These are phyloP conservation scores for Nephrocerus scutellatus DNA, from an alignment of 2,888 invertebrate species.

Conservation along the genomic window DNA sequence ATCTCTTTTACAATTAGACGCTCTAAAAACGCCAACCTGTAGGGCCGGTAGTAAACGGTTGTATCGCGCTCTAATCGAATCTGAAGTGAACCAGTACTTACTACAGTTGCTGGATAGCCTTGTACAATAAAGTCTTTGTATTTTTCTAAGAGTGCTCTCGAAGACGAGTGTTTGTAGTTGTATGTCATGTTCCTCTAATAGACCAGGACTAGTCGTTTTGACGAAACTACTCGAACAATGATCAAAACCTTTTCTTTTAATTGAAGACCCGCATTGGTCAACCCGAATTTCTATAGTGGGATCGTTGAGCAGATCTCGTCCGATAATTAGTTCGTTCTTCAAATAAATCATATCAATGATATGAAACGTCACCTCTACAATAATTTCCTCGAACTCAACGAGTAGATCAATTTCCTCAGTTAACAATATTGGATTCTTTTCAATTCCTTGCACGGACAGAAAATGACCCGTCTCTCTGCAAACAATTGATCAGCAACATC, in stretches of 20 bases:
- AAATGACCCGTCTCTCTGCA: no score
- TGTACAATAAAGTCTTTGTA: no score
- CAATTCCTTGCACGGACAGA: no score
- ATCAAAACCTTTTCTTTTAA: constrained; percentile 7
- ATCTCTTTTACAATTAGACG: constrained; percentile 12
- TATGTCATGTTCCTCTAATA: no score
- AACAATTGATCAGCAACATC: constrained; percentile 10
- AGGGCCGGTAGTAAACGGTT: constrained; percentile 12
- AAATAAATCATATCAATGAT: background rate
- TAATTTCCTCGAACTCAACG: constrained; percentile 7
- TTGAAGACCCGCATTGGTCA: constrained; percentile 2
- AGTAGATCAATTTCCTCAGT: background rate
- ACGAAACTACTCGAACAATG: background rate
- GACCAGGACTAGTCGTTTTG: background rate
- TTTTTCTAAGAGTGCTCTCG: no score
- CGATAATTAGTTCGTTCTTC: no score
- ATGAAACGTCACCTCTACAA: constrained; percentile 3
- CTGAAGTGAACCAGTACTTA: constrained; percentile 5
- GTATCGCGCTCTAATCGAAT: constrained; percentile 9
- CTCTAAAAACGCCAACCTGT: constrained; percentile 14
- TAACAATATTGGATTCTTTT: constrained; percentile 1
- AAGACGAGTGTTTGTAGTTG: no score
- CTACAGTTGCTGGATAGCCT: no score
- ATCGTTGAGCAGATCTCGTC: constrained; percentile 4
- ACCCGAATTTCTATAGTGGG: constrained; percentile 5